Conservation (phyloP, 2,113 vertebrate genomes). For the Oreochromis spilurus region DNA sequence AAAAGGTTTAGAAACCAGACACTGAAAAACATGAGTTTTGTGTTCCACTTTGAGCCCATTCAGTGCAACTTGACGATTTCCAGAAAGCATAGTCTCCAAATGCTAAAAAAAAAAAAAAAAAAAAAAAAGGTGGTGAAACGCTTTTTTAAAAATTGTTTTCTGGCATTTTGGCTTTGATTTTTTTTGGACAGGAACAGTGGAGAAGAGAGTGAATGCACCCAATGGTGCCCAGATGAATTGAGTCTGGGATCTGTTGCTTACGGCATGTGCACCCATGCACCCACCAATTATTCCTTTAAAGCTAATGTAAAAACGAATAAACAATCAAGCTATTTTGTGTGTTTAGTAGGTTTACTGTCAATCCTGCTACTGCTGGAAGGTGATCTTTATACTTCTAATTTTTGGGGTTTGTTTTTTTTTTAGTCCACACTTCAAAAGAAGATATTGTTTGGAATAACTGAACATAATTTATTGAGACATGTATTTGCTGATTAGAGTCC, state of each 20-base stretch:
- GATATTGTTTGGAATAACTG: not conserved
- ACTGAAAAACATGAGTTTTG: conserved; percentile 36
- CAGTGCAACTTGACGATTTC: not conserved
- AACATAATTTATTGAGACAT: not conserved
- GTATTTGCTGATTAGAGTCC: not conserved
- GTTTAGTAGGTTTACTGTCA: not conserved
- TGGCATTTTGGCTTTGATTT: not conserved
- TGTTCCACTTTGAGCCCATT: conserved; percentile 5
- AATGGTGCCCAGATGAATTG: not conserved
- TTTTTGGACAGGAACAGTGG: not conserved
- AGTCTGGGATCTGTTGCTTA: not conserved
- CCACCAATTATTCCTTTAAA: not conserved
- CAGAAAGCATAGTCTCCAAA: not conserved
- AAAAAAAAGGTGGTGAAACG: not conserved
- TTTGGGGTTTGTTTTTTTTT: not conserved
- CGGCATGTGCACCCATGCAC: not conserved
- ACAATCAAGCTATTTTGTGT: not conserved
- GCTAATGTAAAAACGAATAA: not conserved
- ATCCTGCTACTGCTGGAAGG: not conserved
- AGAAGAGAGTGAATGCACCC: not conserved
- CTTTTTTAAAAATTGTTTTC: not conserved
- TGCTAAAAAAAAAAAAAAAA: not conserved
- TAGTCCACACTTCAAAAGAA: not conserved
- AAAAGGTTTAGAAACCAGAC: conserved; percentile 4
- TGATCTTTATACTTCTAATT: not conserved